Evolutionary conservation across 2,888 invertebrate species (phyloP), one percentile per base, ranked within the genome.

Genomic region (Stenurella melanura): DNA sequence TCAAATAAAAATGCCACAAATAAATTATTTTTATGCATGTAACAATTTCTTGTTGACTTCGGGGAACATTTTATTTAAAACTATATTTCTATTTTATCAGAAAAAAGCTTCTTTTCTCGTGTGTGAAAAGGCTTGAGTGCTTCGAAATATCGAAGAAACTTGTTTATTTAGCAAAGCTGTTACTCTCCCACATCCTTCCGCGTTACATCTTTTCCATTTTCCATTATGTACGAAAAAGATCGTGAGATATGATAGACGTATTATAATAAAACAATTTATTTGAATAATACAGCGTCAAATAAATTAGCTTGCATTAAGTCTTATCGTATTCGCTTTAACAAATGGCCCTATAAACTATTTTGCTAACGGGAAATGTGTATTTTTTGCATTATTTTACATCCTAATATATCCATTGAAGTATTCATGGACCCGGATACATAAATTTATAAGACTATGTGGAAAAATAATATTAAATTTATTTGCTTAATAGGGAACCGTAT

Each of bases 111-210:
- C 57, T 17, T n/a, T 21, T 26, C 42, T 18, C 42, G 57, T 57
- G 57, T 54, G 57, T 30, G 61, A 30, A 68, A 68, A 68, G 56
- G 30, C 21, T 26, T 30, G 57, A 68, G 68, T 57, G 56, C 26
- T 57, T 56, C 21, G 56, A 42, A 57, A 68, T 68, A 68, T 68
- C 21, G 67, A 56, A 56, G 56, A 68, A 68, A 68, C 42, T 56
- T 68, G 68, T 68, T 68, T 68, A 68, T 68, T 57, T 68, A 56
- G 34, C 17, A 26, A 34, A 42, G 68, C 56, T 68, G 68, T 68
- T 68, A 56, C 54, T 26, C 56, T 57, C 68, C 67, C 68, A 68
- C 68, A 68, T 68, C 54, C 57, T 63, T 63, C 18, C 30, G 30
- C 56, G 10, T 56, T 57, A 57, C 26, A 26, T 68, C 26, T 54